Conservation (phyloP, 1,140 invertebrate species). For the Leptestheria dahalacensis region DNA sequence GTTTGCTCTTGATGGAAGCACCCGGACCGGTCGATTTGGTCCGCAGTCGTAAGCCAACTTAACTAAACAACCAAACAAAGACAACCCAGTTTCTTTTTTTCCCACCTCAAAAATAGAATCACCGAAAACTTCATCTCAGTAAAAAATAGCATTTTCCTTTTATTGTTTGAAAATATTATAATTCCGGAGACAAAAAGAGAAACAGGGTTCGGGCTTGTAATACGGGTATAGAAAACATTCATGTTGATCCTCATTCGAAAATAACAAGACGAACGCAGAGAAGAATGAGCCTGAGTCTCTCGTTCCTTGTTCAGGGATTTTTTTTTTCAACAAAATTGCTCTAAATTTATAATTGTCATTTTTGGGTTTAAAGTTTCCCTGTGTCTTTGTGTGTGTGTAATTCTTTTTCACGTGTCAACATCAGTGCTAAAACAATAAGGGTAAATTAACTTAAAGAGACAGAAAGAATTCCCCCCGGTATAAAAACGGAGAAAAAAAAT, state of each 20-base stretch:
- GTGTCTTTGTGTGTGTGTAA: no score
- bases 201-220: background rate
- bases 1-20: background rate
- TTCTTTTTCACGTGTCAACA: no score
- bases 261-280: no score
- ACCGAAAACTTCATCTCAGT: no score
- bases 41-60: slow-evolving; percentile 6
- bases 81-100: background rate
- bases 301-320: background rate
- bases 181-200: no score
- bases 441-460: background rate
- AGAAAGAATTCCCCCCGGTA: background rate
- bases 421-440: no score
- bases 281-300: background rate
- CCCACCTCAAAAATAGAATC: no score
- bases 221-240: background rate
- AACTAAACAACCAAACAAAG: background rate
- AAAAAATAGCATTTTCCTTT: no score
- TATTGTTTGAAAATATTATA: no score
- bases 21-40: background rate
- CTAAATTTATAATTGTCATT: no score
- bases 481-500: no score
- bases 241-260: background rate
- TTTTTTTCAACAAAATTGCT: background rate
- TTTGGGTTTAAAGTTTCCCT: no score